phyloP scores from a whole-genome alignment of 2,797 vertebrate species.

The Sebastes paucispinis region DNA sequence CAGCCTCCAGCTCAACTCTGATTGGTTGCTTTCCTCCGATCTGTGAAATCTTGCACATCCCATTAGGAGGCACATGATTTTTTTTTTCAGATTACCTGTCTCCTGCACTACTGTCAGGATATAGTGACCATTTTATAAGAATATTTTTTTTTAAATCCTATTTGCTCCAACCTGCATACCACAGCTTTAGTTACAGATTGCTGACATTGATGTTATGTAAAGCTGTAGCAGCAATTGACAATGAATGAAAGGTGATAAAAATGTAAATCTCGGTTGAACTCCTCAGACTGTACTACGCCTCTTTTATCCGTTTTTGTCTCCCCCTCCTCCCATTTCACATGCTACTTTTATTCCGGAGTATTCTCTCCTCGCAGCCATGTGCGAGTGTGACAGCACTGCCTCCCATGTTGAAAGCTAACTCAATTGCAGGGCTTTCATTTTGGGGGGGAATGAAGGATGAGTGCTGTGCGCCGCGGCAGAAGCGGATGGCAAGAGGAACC shows the following conservation, averaged over 20 bases:
- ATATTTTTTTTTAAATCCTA: too few species aligned
- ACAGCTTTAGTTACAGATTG: slow-evolving; percentile 13
- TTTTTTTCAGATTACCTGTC: too few species aligned
- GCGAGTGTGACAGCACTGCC: slow-evolving; percentile 50
- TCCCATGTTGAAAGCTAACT: slow-evolving; percentile 69
- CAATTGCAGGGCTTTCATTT: slow-evolving; percentile 66
- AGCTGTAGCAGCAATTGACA: slow-evolving; percentile 12
- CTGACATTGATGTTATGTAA: background rate
- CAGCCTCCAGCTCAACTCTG: too few species aligned
- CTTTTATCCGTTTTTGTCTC: slow-evolving; percentile 18
- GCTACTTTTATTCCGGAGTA: slow-evolving; percentile 46
- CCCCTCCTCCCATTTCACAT: slow-evolving; percentile 21
- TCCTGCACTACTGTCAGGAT: too few species aligned
- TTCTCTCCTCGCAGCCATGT: slow-evolving; percentile 21
- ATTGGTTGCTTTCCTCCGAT: too few species aligned
- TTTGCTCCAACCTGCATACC: too few species aligned
- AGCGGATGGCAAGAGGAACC: slow-evolving; percentile 55
- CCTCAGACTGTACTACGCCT: background rate
- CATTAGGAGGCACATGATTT: too few species aligned
- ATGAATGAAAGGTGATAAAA: slow-evolving; percentile 39
- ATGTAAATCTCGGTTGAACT: slow-evolving; percentile 35
- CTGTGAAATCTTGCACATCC: too few species aligned
- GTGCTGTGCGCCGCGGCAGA: slow-evolving; percentile 40
- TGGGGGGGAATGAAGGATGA: slow-evolving; percentile 56
- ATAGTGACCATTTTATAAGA: too few species aligned